Evolutionary conservation across 2,797 vertebrate species (phyloP).

Genomic region (Sebastes cheni): DNA sequence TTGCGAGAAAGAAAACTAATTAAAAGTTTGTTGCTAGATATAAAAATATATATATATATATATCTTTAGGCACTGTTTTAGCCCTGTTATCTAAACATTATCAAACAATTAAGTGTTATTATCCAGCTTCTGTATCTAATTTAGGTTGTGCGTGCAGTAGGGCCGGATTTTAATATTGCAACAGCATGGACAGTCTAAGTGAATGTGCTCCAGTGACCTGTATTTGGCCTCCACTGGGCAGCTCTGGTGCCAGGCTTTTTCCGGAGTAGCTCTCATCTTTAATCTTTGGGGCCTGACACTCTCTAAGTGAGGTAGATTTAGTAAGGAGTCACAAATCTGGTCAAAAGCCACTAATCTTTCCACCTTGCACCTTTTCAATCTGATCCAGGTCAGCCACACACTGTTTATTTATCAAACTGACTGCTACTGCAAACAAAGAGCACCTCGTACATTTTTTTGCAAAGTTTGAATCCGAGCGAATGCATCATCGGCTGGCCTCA

Average conservation of each 20-base stretch:
- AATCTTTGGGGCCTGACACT: conserved; percentile 49
- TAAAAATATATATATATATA: not conserved
- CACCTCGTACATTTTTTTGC: conserved; percentile 45
- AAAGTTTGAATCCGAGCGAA: conserved; percentile 48
- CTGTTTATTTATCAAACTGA: conserved; percentile 68
- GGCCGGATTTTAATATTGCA: conserved; percentile 4
- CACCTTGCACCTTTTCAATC: conserved; percentile 51
- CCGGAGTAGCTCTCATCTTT: conserved; percentile 60
- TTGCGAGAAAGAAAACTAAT: conserved; percentile 63
- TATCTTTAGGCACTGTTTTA: conserved; percentile 21
- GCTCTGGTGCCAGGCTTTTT: conserved; percentile 30
- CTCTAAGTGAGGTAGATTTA: conserved; percentile 68
- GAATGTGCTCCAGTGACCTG: conserved; percentile 44
- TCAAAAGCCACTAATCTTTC: conserved; percentile 72
- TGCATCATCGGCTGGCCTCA: conserved; percentile 36
- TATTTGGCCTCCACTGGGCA: conserved; percentile 28
- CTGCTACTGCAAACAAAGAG: conserved; percentile 53
- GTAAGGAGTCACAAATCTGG: conserved; percentile 56
- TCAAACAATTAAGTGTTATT: conserved; percentile 32
- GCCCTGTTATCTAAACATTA: conserved; percentile 19
- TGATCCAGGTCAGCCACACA: conserved; percentile 65
- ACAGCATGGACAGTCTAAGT: conserved; percentile 10
- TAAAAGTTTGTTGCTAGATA: conserved; percentile 60
- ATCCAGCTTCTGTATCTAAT: conserved; percentile 30
- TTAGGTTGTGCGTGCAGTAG: not conserved